phyloP scores from a whole-genome alignment of 2,888 invertebrate species.

The Melipona bicolor region DNA sequence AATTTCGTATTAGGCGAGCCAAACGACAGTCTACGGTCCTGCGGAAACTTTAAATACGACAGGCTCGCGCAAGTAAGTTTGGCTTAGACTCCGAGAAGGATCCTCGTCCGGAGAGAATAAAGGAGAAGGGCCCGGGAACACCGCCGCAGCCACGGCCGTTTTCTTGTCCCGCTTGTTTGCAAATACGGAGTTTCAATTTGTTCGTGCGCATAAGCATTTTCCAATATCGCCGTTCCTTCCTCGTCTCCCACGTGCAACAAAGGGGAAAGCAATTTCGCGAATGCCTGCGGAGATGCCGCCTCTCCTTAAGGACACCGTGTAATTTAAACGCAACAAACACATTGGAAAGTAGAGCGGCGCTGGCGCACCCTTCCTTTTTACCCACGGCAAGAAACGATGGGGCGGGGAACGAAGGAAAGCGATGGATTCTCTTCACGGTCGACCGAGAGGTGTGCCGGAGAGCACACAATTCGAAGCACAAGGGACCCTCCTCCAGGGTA shows the following conservation, averaged over 20 bases:
- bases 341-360: slow-evolving; percentile 13
- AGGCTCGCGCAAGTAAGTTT: slow-evolving; percentile 2
- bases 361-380: not conserved
- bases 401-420: not conserved
- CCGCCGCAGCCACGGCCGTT: not conserved
- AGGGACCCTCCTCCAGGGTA: not conserved
- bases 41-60: slow-evolving; percentile 16
- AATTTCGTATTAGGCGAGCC: slow-evolving; percentile 1
- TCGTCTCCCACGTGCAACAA: slow-evolving; percentile 14
- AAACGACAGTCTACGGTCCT: not conserved
- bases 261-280: slow-evolving; percentile 36
- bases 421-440: not conserved
- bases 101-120: not conserved
- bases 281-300: slow-evolving; percentile 24
- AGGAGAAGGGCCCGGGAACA: too few species aligned
- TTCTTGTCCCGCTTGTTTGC: slow-evolving; percentile 13
- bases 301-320: slow-evolving; percentile 33
- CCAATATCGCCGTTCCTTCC: slow-evolving; percentile 28
- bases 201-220: slow-evolving; percentile 23
- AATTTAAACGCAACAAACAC: slow-evolving; percentile 32
- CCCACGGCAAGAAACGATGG: not conserved
- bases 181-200: slow-evolving; percentile 17
- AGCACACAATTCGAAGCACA: not conserved
- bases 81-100: not conserved
- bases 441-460: not conserved